Conservation (phyloP, 64 coral and sea anemone species). For the Pocillopora verrucosa region DNA sequence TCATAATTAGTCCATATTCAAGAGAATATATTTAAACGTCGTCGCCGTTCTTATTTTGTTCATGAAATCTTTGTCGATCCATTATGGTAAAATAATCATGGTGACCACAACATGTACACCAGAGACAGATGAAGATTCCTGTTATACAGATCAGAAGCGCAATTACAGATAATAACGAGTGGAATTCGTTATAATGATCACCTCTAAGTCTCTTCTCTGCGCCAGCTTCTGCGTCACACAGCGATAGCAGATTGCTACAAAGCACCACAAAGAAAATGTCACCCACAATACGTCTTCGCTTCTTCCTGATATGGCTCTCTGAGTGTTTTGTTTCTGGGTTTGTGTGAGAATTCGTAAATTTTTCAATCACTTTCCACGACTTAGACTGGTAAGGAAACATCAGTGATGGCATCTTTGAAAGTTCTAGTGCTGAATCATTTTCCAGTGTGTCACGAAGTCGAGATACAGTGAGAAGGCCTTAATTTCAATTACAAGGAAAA, state of each 20-base stretch:
- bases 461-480: neutral
- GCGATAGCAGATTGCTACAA: neutral
- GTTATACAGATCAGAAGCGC: neutral
- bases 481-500: neutral
- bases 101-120: slow-evolving; percentile 35
- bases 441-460: neutral
- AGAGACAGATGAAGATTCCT: neutral
- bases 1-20: neutral
- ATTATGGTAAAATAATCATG: neutral
- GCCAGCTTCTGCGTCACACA: neutral
- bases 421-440: neutral
- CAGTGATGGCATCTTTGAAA: neutral
- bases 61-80: slow-evolving; percentile 3
- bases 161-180: neutral
- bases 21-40: neutral
- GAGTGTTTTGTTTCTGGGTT: neutral
- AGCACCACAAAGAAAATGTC: neutral
- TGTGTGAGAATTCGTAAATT: neutral
- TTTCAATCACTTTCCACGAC: neutral
- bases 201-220: neutral
- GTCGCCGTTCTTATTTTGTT: neutral
- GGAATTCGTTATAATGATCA: slow-evolving; percentile 3
- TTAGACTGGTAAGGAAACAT: neutral
- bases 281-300: neutral
- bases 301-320: neutral